A percentile compares a stretch with the other conserved stretches of the same genome.
These are phyloP conservation scores for Piprites chloris DNA, from an alignment of 2,113 vertebrate genomes.

Conservation along the genomic window DNA sequence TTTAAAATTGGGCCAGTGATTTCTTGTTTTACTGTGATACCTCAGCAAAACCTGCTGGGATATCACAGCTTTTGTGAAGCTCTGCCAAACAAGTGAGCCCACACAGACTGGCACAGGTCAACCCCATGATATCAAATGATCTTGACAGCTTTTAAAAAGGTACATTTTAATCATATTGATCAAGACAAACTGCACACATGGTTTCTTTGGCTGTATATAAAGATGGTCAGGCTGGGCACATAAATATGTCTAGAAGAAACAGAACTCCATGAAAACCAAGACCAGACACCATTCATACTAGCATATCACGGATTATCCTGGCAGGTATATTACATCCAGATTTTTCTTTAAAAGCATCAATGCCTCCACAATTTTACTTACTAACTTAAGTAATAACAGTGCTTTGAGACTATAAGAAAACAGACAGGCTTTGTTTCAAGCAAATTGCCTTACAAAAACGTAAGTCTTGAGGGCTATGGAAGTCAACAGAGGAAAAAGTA, in stretches of 20 bases:
- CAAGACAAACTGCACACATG: not conserved
- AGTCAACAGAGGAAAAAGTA: not conserved
- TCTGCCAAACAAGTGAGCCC: not conserved
- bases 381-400: not conserved
- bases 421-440: not conserved
- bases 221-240: not conserved
- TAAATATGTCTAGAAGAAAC: not conserved
- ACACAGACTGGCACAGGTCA: not conserved
- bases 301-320: not conserved
- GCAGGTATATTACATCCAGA: not conserved
- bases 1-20: not conserved
- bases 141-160: not conserved
- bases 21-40: not conserved
- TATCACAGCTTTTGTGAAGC: not conserved
- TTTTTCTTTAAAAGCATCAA: not conserved
- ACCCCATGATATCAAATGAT: not conserved
- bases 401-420: not conserved
- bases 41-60: not conserved
- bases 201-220: not conserved
- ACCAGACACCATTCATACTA: not conserved
- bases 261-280: not conserved
- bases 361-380: not conserved
- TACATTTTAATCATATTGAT: not conserved
- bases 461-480: not conserved
- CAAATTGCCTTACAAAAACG: not conserved